Conservation (phyloP, 2,113 vertebrate species). For the Rutilus rutilus region DNA sequence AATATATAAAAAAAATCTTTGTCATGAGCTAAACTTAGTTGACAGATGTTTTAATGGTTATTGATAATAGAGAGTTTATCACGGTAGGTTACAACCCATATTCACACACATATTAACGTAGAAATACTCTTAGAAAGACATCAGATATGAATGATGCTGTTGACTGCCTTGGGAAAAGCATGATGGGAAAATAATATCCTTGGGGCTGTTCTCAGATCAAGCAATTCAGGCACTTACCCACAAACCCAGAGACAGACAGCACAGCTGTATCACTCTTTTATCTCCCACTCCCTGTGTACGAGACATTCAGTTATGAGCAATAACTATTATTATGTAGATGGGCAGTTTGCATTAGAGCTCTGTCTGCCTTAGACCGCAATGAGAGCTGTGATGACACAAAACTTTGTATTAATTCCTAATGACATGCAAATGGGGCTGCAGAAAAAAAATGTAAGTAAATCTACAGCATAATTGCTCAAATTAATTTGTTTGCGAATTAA, state of each 20-base stretch:
- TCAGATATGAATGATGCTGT: background rate
- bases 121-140: background rate
- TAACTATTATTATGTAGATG: slow-evolving; percentile 1
- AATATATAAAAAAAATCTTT: too few relatives aligned
- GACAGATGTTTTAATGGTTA: background rate
- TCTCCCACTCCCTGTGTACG: background rate
- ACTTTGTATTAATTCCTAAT: background rate
- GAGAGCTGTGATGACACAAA: background rate
- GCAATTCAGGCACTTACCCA: background rate
- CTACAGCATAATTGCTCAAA: background rate
- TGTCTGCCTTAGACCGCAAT: background rate
- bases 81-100: slow-evolving; percentile 24
- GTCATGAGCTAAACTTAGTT: background rate
- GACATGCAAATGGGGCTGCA: background rate
- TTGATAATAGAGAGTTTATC: background rate
- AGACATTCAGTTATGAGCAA: background rate
- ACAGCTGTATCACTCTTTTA: background rate
- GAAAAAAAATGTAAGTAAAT: background rate
- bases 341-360: background rate
- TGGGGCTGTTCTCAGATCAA: slow-evolving; percentile 18
- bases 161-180: background rate
- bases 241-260: background rate
- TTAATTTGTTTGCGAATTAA: background rate
- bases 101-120: slow-evolving; percentile 42
- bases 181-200: slow-evolving; percentile 21